phyloP scores from a whole-genome alignment of 2,113 vertebrate species.

The Hucho hucho region DNA sequence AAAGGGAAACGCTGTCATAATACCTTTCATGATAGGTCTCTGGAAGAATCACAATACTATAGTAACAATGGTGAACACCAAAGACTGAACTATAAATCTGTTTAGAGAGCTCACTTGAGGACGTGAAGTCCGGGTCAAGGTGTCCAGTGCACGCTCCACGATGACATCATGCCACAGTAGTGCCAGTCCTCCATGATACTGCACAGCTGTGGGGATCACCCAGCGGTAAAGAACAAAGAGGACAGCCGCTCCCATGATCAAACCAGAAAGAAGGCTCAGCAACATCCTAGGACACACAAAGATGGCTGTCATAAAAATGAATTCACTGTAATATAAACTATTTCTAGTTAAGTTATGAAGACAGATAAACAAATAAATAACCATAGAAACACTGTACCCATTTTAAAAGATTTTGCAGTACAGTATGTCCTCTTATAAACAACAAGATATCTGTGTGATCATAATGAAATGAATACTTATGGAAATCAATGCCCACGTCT shows the following conservation, averaged over 20 bases:
- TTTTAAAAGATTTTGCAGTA: background rate
- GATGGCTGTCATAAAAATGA: background rate
- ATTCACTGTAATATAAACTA: background rate
- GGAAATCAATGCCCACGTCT: no score
- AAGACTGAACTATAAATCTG: no score
- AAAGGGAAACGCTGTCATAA: no score
- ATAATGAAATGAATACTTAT: slow-evolving; percentile 30
- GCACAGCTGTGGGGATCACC: slow-evolving; percentile 60
- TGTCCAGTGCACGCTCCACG: slow-evolving; percentile 58
- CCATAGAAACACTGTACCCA: background rate
- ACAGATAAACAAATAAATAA: background rate
- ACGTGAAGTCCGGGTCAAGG: no score
- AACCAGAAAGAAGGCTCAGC: slow-evolving; percentile 53
- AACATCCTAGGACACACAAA: slow-evolving; percentile 57
- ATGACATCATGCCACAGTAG: slow-evolving; percentile 69
- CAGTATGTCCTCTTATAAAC: background rate
- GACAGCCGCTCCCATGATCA: slow-evolving; percentile 49
- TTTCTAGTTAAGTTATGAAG: background rate
- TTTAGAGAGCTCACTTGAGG: no score
- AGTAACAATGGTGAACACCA: no score
- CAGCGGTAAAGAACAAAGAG: slow-evolving; percentile 64
- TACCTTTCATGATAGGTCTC: background rate
- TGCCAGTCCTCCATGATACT: slow-evolving; percentile 58
- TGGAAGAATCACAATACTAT: background rate
- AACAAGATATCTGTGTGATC: background rate